A percentile compares a stretch with the other conserved stretches of the same genome.
Conservation (phyloP, 1,140 invertebrate genomes). For the Cotesia chilonis region DNA sequence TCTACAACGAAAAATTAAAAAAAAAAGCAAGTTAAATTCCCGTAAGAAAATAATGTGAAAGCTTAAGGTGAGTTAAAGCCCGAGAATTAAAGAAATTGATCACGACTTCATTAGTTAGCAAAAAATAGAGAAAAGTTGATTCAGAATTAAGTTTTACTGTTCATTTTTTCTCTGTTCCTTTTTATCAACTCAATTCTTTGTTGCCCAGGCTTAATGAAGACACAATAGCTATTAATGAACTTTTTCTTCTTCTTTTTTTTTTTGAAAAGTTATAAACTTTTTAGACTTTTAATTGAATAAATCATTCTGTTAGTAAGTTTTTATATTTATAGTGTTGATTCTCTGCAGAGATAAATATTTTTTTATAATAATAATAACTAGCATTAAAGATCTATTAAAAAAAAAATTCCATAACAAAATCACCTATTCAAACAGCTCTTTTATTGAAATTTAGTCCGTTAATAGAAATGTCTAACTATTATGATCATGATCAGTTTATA, state of each 20-base stretch:
- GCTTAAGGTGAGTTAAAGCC: constrained; percentile 13
- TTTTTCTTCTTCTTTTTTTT: no score
- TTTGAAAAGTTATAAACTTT: no score
- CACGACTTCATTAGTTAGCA: constrained; percentile 22
- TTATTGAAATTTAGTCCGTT: no score
- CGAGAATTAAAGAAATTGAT: constrained; percentile 15
- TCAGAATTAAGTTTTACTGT: constrained; percentile 8
- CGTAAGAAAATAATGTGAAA: constrained; percentile 44
- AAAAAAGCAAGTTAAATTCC: constrained; percentile 42
- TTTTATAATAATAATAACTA: no score
- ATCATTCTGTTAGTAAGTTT: no score
- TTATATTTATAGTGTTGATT: no score
- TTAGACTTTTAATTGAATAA: no score
- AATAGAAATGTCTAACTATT: not conserved
- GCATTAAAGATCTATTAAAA: no score
- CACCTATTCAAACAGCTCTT: no score
- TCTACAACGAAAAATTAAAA: constrained; percentile 5
- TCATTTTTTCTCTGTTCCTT: not conserved
- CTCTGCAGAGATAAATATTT: no score
- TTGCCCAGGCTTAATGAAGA: not conserved
- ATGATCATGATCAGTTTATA: not conserved
- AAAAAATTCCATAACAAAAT: no score
- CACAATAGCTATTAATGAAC: no score
- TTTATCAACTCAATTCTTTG: not conserved
- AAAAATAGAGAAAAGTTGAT: constrained; percentile 3